These are phyloP conservation scores for Motacilla alba DNA, from an alignment of 2,113 vertebrate genomes.

Conservation along the genomic window DNA sequence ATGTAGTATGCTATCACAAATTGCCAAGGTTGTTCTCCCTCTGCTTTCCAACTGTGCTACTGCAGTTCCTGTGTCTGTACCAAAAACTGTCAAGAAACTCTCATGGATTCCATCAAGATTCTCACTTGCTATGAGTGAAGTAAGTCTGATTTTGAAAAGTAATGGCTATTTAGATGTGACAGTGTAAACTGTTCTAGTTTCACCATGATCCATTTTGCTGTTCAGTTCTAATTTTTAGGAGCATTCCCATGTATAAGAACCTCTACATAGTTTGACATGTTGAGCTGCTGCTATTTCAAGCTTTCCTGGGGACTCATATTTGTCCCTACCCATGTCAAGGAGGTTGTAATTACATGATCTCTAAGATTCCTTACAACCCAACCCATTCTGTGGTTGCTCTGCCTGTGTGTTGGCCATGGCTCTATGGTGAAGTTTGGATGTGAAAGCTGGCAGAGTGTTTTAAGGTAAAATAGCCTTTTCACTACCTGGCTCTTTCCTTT, in stretches of 20 bases:
- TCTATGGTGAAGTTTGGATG: not conserved
- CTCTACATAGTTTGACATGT: not conserved
- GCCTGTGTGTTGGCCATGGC: not conserved
- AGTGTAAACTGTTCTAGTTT: not conserved
- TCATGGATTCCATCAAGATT: not conserved
- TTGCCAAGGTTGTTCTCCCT: not conserved
- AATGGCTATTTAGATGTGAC: not conserved
- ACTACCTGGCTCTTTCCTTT: not conserved
- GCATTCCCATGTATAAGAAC: not conserved
- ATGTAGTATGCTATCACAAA: not conserved
- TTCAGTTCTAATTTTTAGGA: not conserved
- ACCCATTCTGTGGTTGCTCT: not conserved
- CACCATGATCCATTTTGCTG: not conserved
- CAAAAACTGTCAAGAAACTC: not conserved
- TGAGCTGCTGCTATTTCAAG: not conserved
- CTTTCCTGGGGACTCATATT: not conserved
- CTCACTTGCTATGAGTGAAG: not conserved
- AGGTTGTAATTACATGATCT: not conserved
- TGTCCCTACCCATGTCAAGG: not conserved
- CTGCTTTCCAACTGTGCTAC: fast-evolving
- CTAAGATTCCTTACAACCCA: not conserved
- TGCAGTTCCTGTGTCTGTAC: not conserved
- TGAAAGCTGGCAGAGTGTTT: not conserved
- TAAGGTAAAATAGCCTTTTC: not conserved
- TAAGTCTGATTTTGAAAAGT: not conserved